Evolutionary conservation across 2,797 vertebrate genomes (phyloP).

Genomic region (Hemibagrus guttatus): DNA sequence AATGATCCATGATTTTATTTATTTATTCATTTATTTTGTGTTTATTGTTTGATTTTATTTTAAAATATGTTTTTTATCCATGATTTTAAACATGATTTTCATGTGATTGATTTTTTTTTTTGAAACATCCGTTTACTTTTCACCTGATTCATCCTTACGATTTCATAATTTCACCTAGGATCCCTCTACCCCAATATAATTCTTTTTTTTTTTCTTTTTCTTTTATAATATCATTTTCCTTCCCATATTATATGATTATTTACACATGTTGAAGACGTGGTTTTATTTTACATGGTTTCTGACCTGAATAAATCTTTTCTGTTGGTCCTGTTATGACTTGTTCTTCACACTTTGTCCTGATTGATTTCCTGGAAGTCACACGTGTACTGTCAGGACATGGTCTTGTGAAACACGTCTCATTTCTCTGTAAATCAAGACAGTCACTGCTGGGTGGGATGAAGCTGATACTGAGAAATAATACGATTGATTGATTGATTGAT

Average conservation of each 20-base stretch:
- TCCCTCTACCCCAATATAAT: neutral
- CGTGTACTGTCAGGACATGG: neutral
- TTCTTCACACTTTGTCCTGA: no score
- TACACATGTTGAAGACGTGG: neutral
- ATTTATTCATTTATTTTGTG: no score
- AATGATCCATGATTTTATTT: no score
- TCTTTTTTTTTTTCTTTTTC: neutral
- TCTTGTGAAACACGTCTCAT: neutral
- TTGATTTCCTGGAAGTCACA: neutral
- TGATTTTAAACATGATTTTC: no score
- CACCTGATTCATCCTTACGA: no score
- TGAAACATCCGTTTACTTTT: no score
- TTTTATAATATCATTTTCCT: neutral
- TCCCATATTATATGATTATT: neutral
- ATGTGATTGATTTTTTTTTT: no score
- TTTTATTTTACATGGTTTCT: neutral
- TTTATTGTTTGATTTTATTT: no score
- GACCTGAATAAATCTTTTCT: neutral
- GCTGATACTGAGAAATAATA: neutral
- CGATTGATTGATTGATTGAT: no score
- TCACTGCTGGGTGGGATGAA: neutral
- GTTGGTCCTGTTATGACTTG: no score
- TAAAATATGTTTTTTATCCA: no score
- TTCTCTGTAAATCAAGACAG: neutral
- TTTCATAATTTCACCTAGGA: neutral